A percentile compares a stretch with the other conserved stretches of the same genome.
Conservation (phyloP, 1,140 invertebrate species). For the Ceratina calcarata region DNA sequence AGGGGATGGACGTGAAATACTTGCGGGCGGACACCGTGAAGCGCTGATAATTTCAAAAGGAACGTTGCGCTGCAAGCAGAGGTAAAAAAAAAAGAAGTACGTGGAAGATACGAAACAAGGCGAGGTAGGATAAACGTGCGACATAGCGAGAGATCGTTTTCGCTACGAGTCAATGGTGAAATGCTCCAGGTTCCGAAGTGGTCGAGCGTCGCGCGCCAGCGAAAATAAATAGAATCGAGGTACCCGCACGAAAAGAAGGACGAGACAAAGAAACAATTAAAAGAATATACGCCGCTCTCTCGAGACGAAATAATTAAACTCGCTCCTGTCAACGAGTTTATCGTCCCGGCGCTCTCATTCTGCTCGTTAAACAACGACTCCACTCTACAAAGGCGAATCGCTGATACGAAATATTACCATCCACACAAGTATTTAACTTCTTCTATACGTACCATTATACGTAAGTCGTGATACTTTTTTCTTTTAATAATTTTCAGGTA, state of each 20-base stretch:
- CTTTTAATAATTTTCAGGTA: no score
- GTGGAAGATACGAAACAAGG: background rate
- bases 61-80: background rate
- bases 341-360: background rate
- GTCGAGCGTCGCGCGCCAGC: constrained; percentile 22
- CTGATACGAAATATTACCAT: background rate
- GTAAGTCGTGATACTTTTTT: no score
- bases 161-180: constrained; percentile 23
- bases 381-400: background rate
- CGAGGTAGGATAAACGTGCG: constrained; percentile 17
- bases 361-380: constrained; percentile 1
- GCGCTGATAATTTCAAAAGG: constrained; percentile 54
- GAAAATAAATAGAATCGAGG: constrained; percentile 48
- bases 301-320: constrained; percentile 43
- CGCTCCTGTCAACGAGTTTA: background rate
- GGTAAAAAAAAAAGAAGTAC: constrained; percentile 5
- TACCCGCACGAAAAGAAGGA: constrained; percentile 21
- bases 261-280: constrained; percentile 45
- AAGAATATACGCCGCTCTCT: constrained; percentile 19
- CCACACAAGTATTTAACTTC: no score
- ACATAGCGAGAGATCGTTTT: constrained; percentile 51
- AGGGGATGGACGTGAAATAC: constrained; percentile 27
- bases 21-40: constrained; percentile 44
- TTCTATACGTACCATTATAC: no score
- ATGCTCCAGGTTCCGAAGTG: constrained; percentile 36